Conservation (phyloP, 1,140 invertebrate genomes). For the Trichonephila clavipes region DNA sequence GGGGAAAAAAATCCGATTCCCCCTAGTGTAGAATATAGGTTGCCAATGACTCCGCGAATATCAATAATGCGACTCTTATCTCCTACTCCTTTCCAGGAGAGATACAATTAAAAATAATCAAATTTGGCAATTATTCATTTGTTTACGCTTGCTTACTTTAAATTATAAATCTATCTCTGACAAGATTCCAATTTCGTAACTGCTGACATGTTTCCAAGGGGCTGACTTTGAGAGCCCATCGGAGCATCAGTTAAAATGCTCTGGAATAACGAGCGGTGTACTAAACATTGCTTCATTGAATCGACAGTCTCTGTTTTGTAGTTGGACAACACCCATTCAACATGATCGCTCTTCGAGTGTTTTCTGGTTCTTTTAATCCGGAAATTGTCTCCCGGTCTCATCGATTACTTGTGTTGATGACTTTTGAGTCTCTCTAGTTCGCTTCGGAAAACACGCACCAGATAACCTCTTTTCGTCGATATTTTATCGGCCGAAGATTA, state of each 20-base stretch:
- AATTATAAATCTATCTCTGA: no score
- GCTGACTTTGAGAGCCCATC: no score
- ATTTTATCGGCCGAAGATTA: conserved; percentile 71
- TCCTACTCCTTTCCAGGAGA: no score
- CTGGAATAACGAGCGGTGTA: neutral
- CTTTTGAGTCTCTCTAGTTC: conserved; percentile 67
- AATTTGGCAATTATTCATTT: no score
- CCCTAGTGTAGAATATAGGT: no score
- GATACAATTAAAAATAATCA: no score
- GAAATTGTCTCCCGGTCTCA: conserved; percentile 66
- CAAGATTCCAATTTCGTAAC: no score
- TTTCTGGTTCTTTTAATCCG: conserved; percentile 69
- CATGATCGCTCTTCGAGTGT: conserved; percentile 11
- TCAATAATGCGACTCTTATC: no score
- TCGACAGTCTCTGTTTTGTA: neutral
- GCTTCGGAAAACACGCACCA: conserved; percentile 51
- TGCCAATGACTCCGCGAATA: no score
- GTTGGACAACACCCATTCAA: conserved; percentile 19
- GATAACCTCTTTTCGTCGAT: conserved; percentile 38
- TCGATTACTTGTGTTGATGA: conserved; percentile 69
- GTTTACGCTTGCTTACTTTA: no score
- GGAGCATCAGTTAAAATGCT: neutral
- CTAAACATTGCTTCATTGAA: neutral
- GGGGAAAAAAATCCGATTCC: no score
- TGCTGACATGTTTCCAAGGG: no score